phyloP scores from a whole-genome alignment of 1,140 invertebrate genomes.

The Hyphantria cunea region DNA sequence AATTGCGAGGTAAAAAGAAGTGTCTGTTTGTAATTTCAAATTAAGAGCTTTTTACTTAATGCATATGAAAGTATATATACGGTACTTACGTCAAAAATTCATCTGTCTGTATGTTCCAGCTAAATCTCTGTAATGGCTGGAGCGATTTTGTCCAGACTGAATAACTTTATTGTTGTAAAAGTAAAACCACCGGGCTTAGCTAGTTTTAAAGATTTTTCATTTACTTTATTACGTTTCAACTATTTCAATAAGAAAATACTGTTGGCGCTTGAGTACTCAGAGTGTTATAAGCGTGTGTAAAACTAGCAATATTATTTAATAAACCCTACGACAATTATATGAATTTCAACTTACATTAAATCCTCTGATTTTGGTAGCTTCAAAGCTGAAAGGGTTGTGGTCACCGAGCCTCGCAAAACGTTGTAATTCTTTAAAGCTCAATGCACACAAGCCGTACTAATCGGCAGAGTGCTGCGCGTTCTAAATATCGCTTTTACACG shows the following conservation, averaged over 20 bases:
- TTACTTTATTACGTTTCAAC: constrained; percentile 6
- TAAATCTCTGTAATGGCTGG: too few relatives aligned
- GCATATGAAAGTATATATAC: too few relatives aligned
- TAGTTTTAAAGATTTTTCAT: constrained; percentile 8
- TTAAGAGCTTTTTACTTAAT: too few relatives aligned
- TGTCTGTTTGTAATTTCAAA: too few relatives aligned
- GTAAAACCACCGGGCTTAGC: too few relatives aligned
- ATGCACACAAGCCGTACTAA: constrained; percentile 62
- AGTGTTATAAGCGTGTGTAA: constrained; percentile 35
- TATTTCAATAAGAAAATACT: constrained; percentile 18
- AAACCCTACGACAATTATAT: constrained; percentile 9
- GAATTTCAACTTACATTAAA: constrained; percentile 48
- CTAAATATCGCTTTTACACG: constrained; percentile 78
- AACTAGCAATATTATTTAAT: too few relatives aligned
- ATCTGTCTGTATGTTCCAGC: too few relatives aligned
- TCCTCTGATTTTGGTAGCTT: constrained; percentile 63
- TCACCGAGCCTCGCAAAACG: constrained; percentile 48
- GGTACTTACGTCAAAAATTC: too few relatives aligned
- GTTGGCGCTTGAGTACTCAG: constrained; percentile 29
- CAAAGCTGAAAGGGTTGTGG: constrained; percentile 70
- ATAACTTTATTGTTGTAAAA: too few relatives aligned
- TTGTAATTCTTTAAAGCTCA: constrained; percentile 52
- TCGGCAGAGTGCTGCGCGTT: constrained; percentile 74
- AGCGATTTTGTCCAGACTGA: too few relatives aligned
- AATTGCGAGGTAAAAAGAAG: too few relatives aligned